These are phyloP conservation scores for Schizaphis graminum DNA, from an alignment of 2,888 invertebrate species.

Conservation along the genomic window DNA sequence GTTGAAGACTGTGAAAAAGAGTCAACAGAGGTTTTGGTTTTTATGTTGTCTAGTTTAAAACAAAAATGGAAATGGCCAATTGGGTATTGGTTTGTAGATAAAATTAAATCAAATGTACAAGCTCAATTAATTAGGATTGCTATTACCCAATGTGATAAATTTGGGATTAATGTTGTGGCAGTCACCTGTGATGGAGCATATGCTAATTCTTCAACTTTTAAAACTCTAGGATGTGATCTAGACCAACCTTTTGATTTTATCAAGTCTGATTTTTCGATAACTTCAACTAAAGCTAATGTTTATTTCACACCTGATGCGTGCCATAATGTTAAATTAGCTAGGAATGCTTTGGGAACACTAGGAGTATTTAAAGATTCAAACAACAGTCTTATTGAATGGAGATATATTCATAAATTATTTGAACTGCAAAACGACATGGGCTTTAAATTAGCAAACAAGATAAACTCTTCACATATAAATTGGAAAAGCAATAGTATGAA, in stretches of 20 bases:
- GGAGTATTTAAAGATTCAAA: neutral
- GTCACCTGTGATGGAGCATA: slow-evolving; percentile 12
- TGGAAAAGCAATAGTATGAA: neutral
- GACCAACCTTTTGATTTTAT: too few relatives aligned
- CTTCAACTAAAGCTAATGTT: too few relatives aligned
- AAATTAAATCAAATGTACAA: too few relatives aligned
- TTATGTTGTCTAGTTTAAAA: slow-evolving; percentile 4
- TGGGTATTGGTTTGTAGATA: slow-evolving; percentile 28
- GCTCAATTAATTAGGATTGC: too few relatives aligned
- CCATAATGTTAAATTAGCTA: neutral
- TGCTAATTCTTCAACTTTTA: neutral
- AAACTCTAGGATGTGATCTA: too few relatives aligned
- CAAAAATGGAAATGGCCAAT: slow-evolving; percentile 22
- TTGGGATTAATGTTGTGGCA: too few relatives aligned
- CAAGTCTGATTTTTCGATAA: too few relatives aligned
- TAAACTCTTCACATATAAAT: neutral
- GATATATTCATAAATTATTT: neutral
- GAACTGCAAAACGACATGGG: neutral
- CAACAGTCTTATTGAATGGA: neutral
- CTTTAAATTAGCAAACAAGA: neutral
- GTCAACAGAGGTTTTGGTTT: slow-evolving; percentile 11
- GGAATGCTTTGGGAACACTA: neutral
- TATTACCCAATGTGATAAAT: too few relatives aligned
- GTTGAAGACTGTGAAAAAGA: slow-evolving; percentile 20
- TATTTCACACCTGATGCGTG: neutral